Base-by-base conservation (phyloP, 2,888 invertebrate genomes). In the Smittia aterrima region DNA sequence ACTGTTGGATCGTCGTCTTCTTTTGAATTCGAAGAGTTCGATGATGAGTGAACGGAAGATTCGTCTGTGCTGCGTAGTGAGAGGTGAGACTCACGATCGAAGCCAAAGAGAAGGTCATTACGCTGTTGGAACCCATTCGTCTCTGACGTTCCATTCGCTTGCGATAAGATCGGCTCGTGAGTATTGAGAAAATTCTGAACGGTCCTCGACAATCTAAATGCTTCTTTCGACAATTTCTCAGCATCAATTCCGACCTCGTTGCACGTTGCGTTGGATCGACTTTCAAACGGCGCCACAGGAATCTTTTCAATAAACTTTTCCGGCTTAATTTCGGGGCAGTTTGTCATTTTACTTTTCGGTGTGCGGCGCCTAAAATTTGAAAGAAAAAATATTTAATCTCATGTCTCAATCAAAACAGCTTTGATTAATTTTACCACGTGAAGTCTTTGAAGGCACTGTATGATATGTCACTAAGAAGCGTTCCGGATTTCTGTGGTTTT, bases 211-310 rank as follows among this genome's bases (percentile, higher is more conserved):
- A 90, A 82, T 74, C 89, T 84, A 78, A 87, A 89, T 1, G 89
- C 89, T 81, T 90, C 89, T 78, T 88, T 87, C 0, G 88, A 86
- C 24, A 90, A 80, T 80, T 89, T 89, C 76, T 88, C 88, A 1
- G 88, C 87, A 77, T 86, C 84, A 24, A 86, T 80, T 76, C 86
- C 86, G 68, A 18, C 9, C 58, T 86, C 85, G 20, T 70, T 58
- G 47, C n/a, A 47, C 2, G 47, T 47, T n/a, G n/a, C n/a, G 47
- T 47, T 47, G 47, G 47, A 47, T 47, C 16, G 13, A 16, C 13
- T 47, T 67, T 41, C 40, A 40, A 41, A 67, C 18, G 58, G 47
- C 13, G 47, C 47, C 2, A 4, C 47, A 11, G 13, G n/a, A 3
- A 11, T 47, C 16, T 47, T 3, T 2, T n/a, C 13, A 3, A 11